A percentile compares a stretch with the other conserved stretches of the same genome.
These are phyloP conservation scores for Diabrotica virgifera DNA, from an alignment of 1,140 invertebrate species.

Conservation along the genomic window DNA sequence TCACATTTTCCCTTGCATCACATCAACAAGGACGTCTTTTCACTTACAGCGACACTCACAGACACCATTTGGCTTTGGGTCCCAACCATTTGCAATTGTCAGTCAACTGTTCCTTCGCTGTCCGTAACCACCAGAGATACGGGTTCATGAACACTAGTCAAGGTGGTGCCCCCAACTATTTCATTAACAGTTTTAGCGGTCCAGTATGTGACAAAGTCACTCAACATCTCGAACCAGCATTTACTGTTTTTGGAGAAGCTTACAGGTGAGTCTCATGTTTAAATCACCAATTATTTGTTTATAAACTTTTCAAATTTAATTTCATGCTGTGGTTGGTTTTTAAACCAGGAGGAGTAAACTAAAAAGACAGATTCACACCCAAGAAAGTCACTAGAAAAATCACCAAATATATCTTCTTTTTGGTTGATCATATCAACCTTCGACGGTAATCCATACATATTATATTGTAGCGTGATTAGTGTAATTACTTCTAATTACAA, in stretches of 20 bases:
- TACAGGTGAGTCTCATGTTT: slow-evolving; percentile 60
- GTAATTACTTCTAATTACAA: too few species aligned
- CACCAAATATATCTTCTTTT: too few species aligned
- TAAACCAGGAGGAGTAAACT: too few species aligned
- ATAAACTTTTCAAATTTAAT: too few species aligned
- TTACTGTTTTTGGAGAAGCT: slow-evolving; percentile 58
- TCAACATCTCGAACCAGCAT: slow-evolving; percentile 54
- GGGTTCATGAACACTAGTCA: slow-evolving; percentile 64
- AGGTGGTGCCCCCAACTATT: slow-evolving; percentile 81
- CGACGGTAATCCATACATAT: too few species aligned
- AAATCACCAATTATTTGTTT: too few species aligned
- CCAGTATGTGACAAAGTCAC: slow-evolving; percentile 56
- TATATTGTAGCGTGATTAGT: too few species aligned
- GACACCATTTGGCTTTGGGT: slow-evolving; percentile 85
- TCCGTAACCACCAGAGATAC: slow-evolving; percentile 77
- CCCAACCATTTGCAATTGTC: slow-evolving; percentile 83
- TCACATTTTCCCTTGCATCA: too few species aligned
- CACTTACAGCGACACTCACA: slow-evolving; percentile 82
- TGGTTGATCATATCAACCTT: too few species aligned
- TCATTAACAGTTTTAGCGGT: slow-evolving; percentile 83
- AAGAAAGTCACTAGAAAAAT: too few species aligned
- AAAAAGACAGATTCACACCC: too few species aligned
- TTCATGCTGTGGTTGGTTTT: too few species aligned
- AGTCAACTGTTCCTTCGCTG: slow-evolving; percentile 79
- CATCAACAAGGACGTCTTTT: slow-evolving; percentile 85